These are phyloP conservation scores for Bombus pyrosoma DNA, from an alignment of 1,140 invertebrate genomes.

Conservation along the genomic window DNA sequence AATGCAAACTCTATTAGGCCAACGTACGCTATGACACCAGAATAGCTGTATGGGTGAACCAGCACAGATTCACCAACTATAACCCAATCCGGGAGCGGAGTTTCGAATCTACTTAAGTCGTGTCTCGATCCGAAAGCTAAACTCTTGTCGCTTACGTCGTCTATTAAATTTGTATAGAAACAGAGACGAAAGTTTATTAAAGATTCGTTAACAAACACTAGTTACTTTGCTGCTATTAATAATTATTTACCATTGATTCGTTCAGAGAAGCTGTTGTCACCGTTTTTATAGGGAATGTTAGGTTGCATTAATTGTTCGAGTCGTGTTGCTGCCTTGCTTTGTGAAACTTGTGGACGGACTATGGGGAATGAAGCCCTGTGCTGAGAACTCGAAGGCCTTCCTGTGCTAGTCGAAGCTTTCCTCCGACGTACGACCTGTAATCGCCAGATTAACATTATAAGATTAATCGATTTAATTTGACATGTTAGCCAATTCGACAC, in stretches of 20 bases:
- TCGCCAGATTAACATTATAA: not conserved
- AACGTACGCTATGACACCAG: conserved; percentile 93
- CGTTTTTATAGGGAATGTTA: conserved; percentile 77
- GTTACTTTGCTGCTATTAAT: not conserved
- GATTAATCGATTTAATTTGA: no score
- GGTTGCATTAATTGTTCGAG: conserved; percentile 77
- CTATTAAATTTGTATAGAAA: conserved; percentile 45
- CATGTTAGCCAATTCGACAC: no score
- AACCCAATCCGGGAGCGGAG: conserved; percentile 91
- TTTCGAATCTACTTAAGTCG: conserved; percentile 83
- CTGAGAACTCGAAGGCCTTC: conserved; percentile 75
- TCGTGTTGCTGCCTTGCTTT: conserved; percentile 78
- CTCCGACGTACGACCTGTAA: conserved; percentile 71
- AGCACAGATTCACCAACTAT: conserved; percentile 94
- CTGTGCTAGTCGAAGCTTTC: conserved; percentile 68
- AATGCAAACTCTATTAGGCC: conserved; percentile 93
- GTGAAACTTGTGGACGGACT: conserved; percentile 80
- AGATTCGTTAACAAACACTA: not conserved
- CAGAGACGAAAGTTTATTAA: not conserved
- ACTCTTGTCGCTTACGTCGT: conserved; percentile 77
- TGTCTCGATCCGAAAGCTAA: conserved; percentile 82
- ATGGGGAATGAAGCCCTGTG: conserved; percentile 83
- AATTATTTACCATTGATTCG: conserved; percentile 75
- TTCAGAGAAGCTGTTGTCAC: conserved; percentile 77
- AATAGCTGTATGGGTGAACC: conserved; percentile 93